These are phyloP conservation scores for Serranus cabrilla DNA, from an alignment of 2,797 vertebrate genomes.

Conservation along the genomic window DNA sequence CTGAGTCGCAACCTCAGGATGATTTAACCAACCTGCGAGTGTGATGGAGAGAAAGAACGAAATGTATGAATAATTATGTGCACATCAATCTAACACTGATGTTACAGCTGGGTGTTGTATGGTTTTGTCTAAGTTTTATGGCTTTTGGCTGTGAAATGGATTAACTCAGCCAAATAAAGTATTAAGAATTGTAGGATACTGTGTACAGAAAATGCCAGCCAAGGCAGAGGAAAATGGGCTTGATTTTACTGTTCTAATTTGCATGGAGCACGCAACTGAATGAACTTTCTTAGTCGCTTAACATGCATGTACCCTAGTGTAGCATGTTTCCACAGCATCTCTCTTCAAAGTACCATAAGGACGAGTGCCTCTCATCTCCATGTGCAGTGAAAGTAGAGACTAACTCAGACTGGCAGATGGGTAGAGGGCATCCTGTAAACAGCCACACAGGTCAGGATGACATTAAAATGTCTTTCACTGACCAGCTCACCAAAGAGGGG, in stretches of 20 bases:
- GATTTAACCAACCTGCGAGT: constrained; percentile 34
- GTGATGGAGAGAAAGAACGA: constrained; percentile 3
- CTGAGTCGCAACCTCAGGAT: constrained; percentile 52
- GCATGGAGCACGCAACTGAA: neutral
- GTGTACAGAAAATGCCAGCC: neutral
- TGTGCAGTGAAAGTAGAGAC: constrained; percentile 47
- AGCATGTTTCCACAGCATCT: constrained; percentile 19
- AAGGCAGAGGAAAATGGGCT: neutral
- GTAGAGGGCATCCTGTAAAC: constrained; percentile 73
- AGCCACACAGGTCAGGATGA: constrained; percentile 68
- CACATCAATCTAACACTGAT: constrained; percentile 5
- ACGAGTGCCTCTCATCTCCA: constrained; percentile 36
- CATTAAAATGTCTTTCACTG: constrained; percentile 72
- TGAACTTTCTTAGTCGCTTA: neutral
- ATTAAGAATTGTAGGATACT: neutral
- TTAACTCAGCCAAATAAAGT: constrained; percentile 34
- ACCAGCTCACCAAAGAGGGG: constrained; percentile 35
- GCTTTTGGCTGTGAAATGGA: constrained; percentile 9
- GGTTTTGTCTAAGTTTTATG: constrained; percentile 34
- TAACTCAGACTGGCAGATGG: constrained; percentile 76
- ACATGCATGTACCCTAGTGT: neutral
- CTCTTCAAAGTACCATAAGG: constrained; percentile 22
- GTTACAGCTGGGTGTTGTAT: constrained; percentile 6
- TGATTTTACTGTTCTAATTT: constrained; percentile 3
- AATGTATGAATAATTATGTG: constrained; percentile 20